phyloP scores from a whole-genome alignment of 64 coral and sea anemone species.

The Porites lutea region DNA sequence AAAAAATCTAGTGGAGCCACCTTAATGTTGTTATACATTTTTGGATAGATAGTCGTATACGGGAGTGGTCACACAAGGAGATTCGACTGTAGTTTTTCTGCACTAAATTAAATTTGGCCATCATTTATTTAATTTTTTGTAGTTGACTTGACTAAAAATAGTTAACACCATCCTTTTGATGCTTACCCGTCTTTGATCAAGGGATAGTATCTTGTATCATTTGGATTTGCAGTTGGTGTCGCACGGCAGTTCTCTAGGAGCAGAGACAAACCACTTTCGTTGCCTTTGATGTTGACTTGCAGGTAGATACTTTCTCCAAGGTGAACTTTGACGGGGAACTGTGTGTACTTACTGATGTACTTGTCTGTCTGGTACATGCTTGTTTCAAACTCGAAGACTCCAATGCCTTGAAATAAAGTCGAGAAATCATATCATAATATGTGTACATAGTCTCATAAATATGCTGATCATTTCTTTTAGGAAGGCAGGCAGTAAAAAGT shows the following conservation, averaged over 20 bases:
- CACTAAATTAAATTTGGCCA: too few species aligned
- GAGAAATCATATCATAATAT: not conserved
- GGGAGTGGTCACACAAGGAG: too few species aligned
- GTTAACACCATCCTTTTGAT: not conserved
- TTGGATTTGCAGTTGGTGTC: slow-evolving; percentile 54
- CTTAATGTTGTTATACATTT: too few species aligned
- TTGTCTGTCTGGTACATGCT: slow-evolving; percentile 86
- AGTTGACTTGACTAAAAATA: too few species aligned
- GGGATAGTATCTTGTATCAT: not conserved
- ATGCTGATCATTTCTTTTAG: too few species aligned
- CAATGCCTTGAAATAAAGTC: slow-evolving; percentile 38
- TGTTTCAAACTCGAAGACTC: slow-evolving; percentile 77
- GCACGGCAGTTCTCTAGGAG: slow-evolving; percentile 80
- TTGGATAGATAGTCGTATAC: too few species aligned
- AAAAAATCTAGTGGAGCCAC: too few species aligned
- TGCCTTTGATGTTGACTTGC: slow-evolving; percentile 68
- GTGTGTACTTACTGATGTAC: slow-evolving; percentile 74
- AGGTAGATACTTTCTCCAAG: slow-evolving; percentile 72
- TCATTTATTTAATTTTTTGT: too few species aligned
- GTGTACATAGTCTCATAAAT: too few species aligned
- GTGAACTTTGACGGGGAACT: slow-evolving; percentile 86
- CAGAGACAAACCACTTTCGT: slow-evolving; percentile 65
- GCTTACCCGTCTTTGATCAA: slow-evolving; percentile 82
- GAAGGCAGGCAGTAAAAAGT: too few species aligned
- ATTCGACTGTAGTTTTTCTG: too few species aligned